Base-by-base conservation (phyloP, 2,797 vertebrate genomes). In the Acestrorhynchus altus region DNA sequence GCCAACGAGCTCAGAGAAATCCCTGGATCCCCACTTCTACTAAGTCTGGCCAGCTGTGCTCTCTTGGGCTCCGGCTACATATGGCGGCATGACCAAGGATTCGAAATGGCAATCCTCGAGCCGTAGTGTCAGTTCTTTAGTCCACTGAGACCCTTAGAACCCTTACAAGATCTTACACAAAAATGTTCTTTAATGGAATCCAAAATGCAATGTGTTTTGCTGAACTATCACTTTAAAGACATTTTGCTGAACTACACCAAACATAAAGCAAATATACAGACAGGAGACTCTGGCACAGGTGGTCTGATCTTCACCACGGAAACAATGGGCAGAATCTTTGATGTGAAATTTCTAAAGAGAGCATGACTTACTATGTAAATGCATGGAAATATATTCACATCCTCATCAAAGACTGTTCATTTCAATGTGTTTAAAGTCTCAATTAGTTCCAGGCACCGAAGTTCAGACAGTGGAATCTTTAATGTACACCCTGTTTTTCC, bases 311-410 rank as follows among this genome's bases (percentile, higher is more conserved):
- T 77, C 61, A 56, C 20, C 26, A 40, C 15, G 56, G 66, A 49
- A 72, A 68, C 75, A 77, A 74, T 39, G 31, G 24, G 70, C 20
- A 4, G 57, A 83, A 77, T 83, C 88, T 90, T 88, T 91, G 88
- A 92, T 89, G 85, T 86, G 86, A 72, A 46, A 83, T 86, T 87
- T 88, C 61, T 78, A 83, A 82, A 83, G 72, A 73, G 12, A 81
- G 28, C n/a, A 52, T 46, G 76, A 65, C 81, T 85, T 88, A 84
- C 74, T 82, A 91, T 91, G 91, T 86, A 90, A 87, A 93, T 88
- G 10, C 83, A 93, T 92, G 89, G 83, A 89, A 92, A 93, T 90
- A 22, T 79, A 92, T 92, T 85, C 88, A 86, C 66, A 74, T 84
- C 81, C 81, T 88, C 88, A 86, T 91, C 88, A 89, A 88, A 90